Conservation (phyloP, 2,113 vertebrate genomes). For the Hyperopisus bebe region DNA sequence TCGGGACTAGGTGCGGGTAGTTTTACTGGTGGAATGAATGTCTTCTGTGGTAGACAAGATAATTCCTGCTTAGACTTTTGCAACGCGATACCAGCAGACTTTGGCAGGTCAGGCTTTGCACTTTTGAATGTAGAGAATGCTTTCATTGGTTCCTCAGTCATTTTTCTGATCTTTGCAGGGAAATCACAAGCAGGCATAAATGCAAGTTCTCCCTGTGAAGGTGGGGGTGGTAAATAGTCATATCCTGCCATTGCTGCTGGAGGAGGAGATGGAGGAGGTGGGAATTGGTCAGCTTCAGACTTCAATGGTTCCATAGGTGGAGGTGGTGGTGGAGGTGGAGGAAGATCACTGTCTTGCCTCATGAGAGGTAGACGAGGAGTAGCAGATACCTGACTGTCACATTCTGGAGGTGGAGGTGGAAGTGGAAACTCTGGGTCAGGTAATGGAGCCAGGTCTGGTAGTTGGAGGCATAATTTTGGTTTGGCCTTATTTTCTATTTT, state of each 20-base stretch:
- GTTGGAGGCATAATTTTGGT: slow-evolving; percentile 49
- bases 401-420: slow-evolving; percentile 69
- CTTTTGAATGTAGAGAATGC: slow-evolving; percentile 50
- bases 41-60: slow-evolving; percentile 48
- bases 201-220: slow-evolving; percentile 58
- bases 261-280: slow-evolving; percentile 44
- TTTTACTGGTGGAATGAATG: slow-evolving; percentile 54
- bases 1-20: slow-evolving; percentile 67
- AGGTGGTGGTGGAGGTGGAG: slow-evolving; percentile 60
- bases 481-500: slow-evolving; percentile 51
- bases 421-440: slow-evolving; percentile 67
- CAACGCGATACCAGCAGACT: slow-evolving; percentile 38
- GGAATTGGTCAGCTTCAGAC: slow-evolving; percentile 53
- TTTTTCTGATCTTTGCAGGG: slow-evolving; percentile 50
- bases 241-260: slow-evolving; percentile 47
- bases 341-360: slow-evolving; percentile 58
- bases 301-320: slow-evolving; percentile 46
- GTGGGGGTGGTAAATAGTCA: slow-evolving; percentile 58
- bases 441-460: slow-evolving; percentile 46
- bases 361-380: slow-evolving; percentile 39
- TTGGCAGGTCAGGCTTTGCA: slow-evolving; percentile 59
- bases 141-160: slow-evolving; percentile 57
- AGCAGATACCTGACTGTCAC: slow-evolving; percentile 38
- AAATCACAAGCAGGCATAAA: slow-evolving; percentile 43
- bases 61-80: slow-evolving; percentile 37